Conservation (phyloP, 2,888 invertebrate species). For the Liodrosophila aerea region DNA sequence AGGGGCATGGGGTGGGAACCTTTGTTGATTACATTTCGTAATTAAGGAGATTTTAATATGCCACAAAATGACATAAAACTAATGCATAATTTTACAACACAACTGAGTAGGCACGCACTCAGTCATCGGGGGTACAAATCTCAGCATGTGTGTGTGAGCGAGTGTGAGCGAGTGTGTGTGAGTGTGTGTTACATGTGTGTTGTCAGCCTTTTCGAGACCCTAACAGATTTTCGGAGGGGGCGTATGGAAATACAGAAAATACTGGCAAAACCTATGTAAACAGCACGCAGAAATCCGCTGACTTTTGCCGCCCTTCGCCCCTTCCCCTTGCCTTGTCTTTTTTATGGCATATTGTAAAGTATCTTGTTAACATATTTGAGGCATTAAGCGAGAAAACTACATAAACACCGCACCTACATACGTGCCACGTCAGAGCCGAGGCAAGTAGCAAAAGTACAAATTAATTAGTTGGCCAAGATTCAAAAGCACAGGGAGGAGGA, state of each 20-base stretch:
- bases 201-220: conserved; percentile 62
- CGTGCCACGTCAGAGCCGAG: background rate
- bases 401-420: conserved; percentile 34
- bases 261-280: conserved; percentile 63
- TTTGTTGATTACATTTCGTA: conserved; percentile 74
- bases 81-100: conserved; percentile 78
- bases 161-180: too few species aligned
- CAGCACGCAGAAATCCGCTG: conserved; percentile 67
- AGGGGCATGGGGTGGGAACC: conserved; percentile 26
- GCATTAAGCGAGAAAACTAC: conserved; percentile 70
- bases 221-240: too few species aligned
- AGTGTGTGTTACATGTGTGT: conserved; percentile 48
- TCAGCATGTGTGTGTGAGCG: too few species aligned
- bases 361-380: conserved; percentile 75
- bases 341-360: conserved; percentile 72
- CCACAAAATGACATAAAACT: conserved; percentile 78
- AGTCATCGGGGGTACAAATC: conserved; percentile 29
- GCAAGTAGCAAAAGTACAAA: conserved; percentile 57
- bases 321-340: conserved; percentile 32
- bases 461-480: conserved; percentile 65
- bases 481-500: conserved; percentile 19
- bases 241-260: conserved; percentile 1
- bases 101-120: conserved; percentile 69
- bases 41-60: conserved; percentile 78
- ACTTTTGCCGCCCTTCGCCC: conserved; percentile 46